phyloP scores from a whole-genome alignment of 2,888 invertebrate genomes.

The Himalopsyche anomala region DNA sequence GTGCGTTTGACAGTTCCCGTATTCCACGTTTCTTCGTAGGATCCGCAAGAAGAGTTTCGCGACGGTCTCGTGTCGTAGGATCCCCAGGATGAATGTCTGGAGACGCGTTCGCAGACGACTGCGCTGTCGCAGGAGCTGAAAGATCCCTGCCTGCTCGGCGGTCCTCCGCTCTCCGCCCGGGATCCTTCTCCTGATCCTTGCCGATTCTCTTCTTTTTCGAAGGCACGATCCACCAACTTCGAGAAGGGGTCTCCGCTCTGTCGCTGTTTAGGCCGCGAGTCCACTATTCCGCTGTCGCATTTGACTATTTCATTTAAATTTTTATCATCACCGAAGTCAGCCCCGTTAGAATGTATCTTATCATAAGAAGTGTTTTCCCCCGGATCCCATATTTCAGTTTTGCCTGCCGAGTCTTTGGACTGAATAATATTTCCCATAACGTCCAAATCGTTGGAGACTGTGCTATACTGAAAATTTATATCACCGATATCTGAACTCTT shows the following conservation, averaged over 20 bases:
- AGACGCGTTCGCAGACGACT: conserved; percentile 82
- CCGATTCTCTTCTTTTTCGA: conserved; percentile 81
- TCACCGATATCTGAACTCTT: conserved; percentile 68
- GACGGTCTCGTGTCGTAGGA: conserved; percentile 84
- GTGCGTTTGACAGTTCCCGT: conserved; percentile 84
- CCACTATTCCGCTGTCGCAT: conserved; percentile 76
- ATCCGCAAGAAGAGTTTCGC: conserved; percentile 84
- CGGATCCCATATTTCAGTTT: conserved; percentile 83
- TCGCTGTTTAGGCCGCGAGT: conserved; percentile 72
- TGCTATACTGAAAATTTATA: conserved; percentile 64
- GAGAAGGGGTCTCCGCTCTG: conserved; percentile 82
- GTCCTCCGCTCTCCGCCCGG: conserved; percentile 68
- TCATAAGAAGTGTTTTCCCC: conserved; percentile 73
- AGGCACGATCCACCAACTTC: conserved; percentile 82
- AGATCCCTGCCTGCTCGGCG: conserved; percentile 82
- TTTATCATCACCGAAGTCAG: conserved; percentile 69
- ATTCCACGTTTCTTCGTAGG: conserved; percentile 83
- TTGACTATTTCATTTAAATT: conserved; percentile 72
- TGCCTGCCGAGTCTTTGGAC: conserved; percentile 69
- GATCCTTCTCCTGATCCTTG: conserved; percentile 61
- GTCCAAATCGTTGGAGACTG: conserved; percentile 67
- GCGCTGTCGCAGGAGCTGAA: conserved; percentile 89
- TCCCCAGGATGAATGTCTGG: conserved; percentile 90
- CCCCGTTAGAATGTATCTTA: conserved; percentile 67
- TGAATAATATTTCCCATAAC: conserved; percentile 65